Percentiles rank a stretch among this genome's conserved stretches.
Evolutionary conservation across 2,888 invertebrate genomes (phyloP).

Genomic region (Diogma glabrata): DNA sequence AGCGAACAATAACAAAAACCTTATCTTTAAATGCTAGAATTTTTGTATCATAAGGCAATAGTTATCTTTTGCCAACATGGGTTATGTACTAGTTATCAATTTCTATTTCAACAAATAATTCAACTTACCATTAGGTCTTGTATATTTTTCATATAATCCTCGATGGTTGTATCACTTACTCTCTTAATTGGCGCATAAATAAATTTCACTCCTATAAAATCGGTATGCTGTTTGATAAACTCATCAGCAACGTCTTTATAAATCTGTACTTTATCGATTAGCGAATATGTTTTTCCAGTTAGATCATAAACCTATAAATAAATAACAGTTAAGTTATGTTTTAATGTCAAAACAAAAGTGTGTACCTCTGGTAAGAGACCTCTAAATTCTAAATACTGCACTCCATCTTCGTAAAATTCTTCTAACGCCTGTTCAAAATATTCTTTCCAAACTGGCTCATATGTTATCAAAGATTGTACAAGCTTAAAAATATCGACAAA

Average conservation of each 20-base stretch:
- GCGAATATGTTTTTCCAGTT: conserved; percentile 44
- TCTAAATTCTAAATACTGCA: conserved; percentile 59
- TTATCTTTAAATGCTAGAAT: too few species aligned
- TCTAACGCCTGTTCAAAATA: conserved; percentile 52
- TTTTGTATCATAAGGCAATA: too few species aligned
- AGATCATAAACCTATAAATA: conserved; percentile 46
- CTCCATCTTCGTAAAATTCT: conserved; percentile 51
- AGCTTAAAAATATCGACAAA: conserved; percentile 46
- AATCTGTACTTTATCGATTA: conserved; percentile 44
- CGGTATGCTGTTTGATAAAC: conserved; percentile 47
- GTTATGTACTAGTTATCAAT: too few species aligned
- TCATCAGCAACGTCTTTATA: conserved; percentile 44
- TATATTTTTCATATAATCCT: conserved; percentile 35
- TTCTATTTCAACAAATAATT: too few species aligned
- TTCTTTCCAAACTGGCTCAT: conserved; percentile 51
- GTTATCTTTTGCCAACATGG: too few species aligned
- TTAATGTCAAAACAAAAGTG: too few species aligned
- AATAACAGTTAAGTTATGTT: conserved; percentile 10
- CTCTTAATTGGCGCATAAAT: conserved; percentile 54
- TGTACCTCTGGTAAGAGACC: conserved; percentile 43
- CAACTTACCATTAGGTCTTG: conserved; percentile 26
- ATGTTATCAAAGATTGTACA: conserved; percentile 43
- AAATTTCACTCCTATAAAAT: conserved; percentile 54
- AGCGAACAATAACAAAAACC: too few species aligned
- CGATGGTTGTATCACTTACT: conserved; percentile 33